Evolutionary conservation across 2,797 vertebrate species (phyloP).

Genomic region (Etheostoma nigrum): DNA sequence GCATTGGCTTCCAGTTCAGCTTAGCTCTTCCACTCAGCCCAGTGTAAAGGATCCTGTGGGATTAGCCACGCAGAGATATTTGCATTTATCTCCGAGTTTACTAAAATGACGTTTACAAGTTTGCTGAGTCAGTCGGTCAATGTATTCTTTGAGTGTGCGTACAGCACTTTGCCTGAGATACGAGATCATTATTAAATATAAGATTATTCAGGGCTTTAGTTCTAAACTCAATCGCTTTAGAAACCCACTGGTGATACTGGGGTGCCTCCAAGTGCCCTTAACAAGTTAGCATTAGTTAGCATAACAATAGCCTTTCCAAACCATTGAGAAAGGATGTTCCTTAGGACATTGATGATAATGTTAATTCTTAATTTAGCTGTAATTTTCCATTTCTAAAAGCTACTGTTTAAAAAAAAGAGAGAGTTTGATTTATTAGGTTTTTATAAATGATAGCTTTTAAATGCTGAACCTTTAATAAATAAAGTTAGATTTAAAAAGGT

Average conservation of each 20-base stretch:
- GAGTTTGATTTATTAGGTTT: conserved; percentile 9
- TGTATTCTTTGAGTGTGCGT: background rate
- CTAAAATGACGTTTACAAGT: conserved; percentile 20
- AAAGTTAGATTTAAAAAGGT: conserved; percentile 3
- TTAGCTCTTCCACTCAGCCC: conserved; percentile 28
- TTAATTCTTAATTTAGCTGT: conserved; percentile 32
- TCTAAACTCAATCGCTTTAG: conserved; percentile 21
- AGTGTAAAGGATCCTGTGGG: conserved; percentile 1
- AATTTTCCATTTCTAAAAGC: conserved; percentile 30
- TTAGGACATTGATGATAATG: conserved; percentile 24
- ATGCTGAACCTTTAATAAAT: conserved; percentile 15
- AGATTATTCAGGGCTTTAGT: conserved; percentile 13
- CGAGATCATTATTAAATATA: conserved; percentile 18
- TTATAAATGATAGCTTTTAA: conserved; percentile 39
- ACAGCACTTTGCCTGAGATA: background rate
- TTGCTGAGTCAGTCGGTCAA: conserved; percentile 5
- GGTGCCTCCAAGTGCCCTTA: conserved; percentile 59
- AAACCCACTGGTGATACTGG: conserved; percentile 37
- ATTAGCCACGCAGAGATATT: conserved; percentile 1
- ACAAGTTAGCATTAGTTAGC: conserved; percentile 32
- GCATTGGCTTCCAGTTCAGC: conserved; percentile 24
- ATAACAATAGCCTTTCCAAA: conserved; percentile 11
- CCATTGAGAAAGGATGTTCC: conserved; percentile 28
- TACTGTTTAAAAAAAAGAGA: conserved; percentile 27
- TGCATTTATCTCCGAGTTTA: conserved; percentile 5